Base-by-base conservation (phyloP, 2,888 invertebrate species). In the Eurois occulta region DNA sequence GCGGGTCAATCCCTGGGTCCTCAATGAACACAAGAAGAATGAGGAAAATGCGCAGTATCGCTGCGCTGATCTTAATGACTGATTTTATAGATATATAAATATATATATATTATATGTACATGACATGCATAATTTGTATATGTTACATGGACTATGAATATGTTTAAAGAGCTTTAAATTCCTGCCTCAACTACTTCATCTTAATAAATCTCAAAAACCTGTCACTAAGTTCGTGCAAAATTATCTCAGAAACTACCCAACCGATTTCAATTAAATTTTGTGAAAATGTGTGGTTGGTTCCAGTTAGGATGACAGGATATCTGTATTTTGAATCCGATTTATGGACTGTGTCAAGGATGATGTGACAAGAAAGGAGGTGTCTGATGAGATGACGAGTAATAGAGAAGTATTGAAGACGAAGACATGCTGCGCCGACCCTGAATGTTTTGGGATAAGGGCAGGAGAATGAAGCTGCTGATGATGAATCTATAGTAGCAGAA, bases 31-130 rank as follows among this genome's bases (percentile, higher is more conserved):
- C 52, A 41, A 64, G 38, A 71, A 43, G 28, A n/a, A 46, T 48
- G 35, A 81, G 83, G 83, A 83, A 81, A 83, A 84, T 21, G 52
- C 24, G 62, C 16, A 6, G 8, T 41, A 66, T 84, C 58, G 3
- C 13, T 16, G 16, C 24, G 16, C 6, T 41, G 58, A 84, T 73
- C 73, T 71, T 68, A 83, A 65, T 55, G 41, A n/a, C 62, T 62
- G 72, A 78, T 72, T 41, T 65, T 46, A 52, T 35, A 78, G 58
- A 69, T 65, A 16, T 65, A 65, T 18, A n/a, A n/a, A n/a, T n/a
- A n/a, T n/a, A n/a, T n/a, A n/a, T n/a, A n/a, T n/a, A n/a, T n/a
- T n/a, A n/a, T n/a, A n/a, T n/a, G n/a, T n/a, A 41, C n/a, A 65
- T 28, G 65, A 41, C 41, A 65, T 41, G 41, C 41, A 41, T 16